These are phyloP conservation scores for Papilio dardanus DNA, from an alignment of 1,140 invertebrate species.

Conservation along the genomic window DNA sequence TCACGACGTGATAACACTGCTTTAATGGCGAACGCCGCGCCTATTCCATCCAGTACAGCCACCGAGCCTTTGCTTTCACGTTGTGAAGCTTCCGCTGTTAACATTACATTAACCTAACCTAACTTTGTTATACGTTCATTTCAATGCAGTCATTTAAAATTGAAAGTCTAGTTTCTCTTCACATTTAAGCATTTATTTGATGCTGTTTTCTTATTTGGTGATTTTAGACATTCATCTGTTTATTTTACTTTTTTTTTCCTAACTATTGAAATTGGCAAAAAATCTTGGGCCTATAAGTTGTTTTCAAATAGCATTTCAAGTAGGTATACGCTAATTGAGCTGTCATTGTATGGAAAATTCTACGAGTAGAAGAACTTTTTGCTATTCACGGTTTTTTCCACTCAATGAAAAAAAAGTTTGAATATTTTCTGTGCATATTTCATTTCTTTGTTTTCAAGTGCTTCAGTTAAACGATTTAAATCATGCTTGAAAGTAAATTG, in stretches of 20 bases:
- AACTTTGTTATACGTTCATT: neutral
- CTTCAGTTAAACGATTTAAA: constrained; percentile 17
- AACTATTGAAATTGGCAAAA: too few species aligned
- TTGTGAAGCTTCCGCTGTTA: constrained; percentile 25
- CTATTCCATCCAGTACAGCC: constrained; percentile 53
- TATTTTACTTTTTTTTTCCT: too few species aligned
- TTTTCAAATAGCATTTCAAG: neutral
- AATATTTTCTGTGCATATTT: neutral
- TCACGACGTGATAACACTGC: constrained; percentile 79
- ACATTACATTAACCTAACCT: neutral
- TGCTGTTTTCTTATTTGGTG: neutral
- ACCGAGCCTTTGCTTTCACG: constrained; percentile 35
- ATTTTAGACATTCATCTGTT: too few species aligned
- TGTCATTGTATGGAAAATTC: neutral
- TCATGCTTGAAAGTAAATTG: constrained; percentile 23
- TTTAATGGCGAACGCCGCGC: constrained; percentile 68
- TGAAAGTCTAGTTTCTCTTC: neutral
- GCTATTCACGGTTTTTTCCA: neutral
- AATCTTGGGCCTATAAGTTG: too few species aligned
- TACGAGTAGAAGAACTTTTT: too few species aligned
- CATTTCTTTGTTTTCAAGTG: neutral
- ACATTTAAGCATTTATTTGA: neutral
- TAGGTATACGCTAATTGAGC: neutral
- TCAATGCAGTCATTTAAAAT: neutral
- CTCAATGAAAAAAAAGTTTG: neutral